These are phyloP conservation scores for Sinohyriopsis cumingii DNA, from an alignment of 2,888 invertebrate genomes.

Conservation along the genomic window DNA sequence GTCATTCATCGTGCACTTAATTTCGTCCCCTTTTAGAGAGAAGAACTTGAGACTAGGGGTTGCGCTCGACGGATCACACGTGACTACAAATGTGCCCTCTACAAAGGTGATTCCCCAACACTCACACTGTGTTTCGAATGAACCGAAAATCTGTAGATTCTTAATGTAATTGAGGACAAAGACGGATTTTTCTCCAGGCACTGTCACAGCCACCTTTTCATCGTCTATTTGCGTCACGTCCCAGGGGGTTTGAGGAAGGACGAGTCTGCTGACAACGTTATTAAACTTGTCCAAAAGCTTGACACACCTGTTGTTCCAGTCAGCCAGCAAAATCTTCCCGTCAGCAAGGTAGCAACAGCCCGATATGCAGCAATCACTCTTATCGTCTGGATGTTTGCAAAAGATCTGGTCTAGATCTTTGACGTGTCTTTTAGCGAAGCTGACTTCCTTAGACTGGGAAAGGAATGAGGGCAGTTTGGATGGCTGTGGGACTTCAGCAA, in stretches of 20 bases:
- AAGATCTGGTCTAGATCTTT: slow-evolving; percentile 12
- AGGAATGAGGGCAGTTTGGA: slow-evolving; percentile 34
- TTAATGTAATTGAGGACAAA: slow-evolving; percentile 20
- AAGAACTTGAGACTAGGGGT: slow-evolving; percentile 25
- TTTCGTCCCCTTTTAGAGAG: slow-evolving; percentile 19
- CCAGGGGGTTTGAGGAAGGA: slow-evolving; percentile 34
- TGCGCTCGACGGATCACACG: slow-evolving; percentile 35
- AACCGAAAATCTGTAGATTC: slow-evolving; percentile 14
- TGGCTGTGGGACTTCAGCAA: slow-evolving; percentile 14
- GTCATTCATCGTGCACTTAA: slow-evolving; percentile 30
- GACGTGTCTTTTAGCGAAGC: slow-evolving; percentile 17
- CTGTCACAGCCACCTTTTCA: slow-evolving; percentile 22
- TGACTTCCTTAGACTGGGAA: slow-evolving; percentile 19
- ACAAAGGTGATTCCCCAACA: slow-evolving; percentile 32
- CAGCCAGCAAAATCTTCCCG: slow-evolving; percentile 25
- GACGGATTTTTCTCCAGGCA: slow-evolving; percentile 27
- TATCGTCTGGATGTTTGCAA: slow-evolving; percentile 16
- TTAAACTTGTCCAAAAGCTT: slow-evolving; percentile 33
- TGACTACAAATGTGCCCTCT: slow-evolving; percentile 25
- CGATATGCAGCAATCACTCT: slow-evolving; percentile 13
- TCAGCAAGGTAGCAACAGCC: slow-evolving; percentile 24
- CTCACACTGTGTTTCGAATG: slow-evolving; percentile 28
- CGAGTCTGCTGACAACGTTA: slow-evolving; percentile 13
- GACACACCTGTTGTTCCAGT: slow-evolving; percentile 35
- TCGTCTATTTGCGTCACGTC: slow-evolving; percentile 29